Conservation (phyloP, 2,113 vertebrate species). For the Tetrao urogallus region DNA sequence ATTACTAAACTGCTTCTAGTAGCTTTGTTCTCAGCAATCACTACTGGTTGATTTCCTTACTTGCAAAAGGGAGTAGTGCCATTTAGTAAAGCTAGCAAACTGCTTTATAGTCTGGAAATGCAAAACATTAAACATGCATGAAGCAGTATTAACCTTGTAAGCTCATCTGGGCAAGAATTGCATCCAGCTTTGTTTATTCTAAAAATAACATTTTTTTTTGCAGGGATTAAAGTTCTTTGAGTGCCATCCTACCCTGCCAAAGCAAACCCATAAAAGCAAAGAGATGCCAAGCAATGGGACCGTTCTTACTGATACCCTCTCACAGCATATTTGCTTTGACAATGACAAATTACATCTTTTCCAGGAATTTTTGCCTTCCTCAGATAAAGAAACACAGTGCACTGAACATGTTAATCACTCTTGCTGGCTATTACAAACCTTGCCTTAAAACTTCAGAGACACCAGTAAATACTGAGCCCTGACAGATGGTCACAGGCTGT, state of each 20-base stretch:
- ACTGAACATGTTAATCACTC: background rate
- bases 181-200: slow-evolving; percentile 11
- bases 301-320: background rate
- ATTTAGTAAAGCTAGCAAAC: background rate
- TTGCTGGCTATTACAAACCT: background rate
- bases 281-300: background rate
- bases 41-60: background rate
- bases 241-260: slow-evolving; percentile 5
- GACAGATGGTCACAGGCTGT: background rate
- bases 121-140: background rate
- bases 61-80: background rate
- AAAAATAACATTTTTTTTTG: slow-evolving; percentile 36
- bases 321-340: background rate
- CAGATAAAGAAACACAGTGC: background rate
- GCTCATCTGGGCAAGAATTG: background rate
- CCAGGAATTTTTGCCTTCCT: background rate
- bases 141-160: background rate
- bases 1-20: background rate
- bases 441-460: background rate
- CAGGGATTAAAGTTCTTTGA: slow-evolving; percentile 12
- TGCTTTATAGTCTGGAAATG: background rate
- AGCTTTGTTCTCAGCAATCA: background rate
- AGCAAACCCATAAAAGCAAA: background rate
- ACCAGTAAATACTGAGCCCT: background rate
- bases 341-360: background rate